Evolutionary conservation across 2,888 invertebrate species (phyloP).

Genomic region (Hipparchia sbordonii): DNA sequence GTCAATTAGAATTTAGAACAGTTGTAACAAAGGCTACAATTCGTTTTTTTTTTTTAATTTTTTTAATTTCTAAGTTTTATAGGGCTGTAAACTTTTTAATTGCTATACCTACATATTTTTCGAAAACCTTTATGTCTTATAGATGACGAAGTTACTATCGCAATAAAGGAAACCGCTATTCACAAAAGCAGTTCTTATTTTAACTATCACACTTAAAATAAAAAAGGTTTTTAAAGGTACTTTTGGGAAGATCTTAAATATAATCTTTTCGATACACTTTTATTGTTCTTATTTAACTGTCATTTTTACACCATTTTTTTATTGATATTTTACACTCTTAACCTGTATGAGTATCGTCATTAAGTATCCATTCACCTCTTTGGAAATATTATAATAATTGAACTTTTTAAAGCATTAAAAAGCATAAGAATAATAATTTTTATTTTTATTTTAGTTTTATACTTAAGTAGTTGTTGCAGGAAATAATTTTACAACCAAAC

Average conservation of each 20-base stretch:
- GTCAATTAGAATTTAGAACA: conserved; percentile 60
- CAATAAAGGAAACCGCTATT: background rate
- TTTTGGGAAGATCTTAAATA: conserved; percentile 6
- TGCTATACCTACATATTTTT: background rate
- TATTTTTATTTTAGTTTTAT: background rate
- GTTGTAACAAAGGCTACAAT: conserved; percentile 55
- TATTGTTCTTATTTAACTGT: background rate
- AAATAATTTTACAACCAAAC: background rate
- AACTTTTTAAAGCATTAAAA: background rate
- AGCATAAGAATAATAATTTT: background rate
- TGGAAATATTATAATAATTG: background rate
- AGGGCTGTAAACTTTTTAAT: conserved; percentile 47
- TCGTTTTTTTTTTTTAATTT: conserved; percentile 52
- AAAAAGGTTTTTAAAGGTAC: background rate
- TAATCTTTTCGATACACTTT: conserved; percentile 1
- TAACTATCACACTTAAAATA: conserved; percentile 13
- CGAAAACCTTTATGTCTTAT: background rate
- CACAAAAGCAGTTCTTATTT: conserved; percentile 10
- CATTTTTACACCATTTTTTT: conserved; percentile 12
- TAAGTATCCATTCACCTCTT: background rate
- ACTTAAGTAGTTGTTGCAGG: background rate
- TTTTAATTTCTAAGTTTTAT: conserved; percentile 53
- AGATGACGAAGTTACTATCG: background rate
- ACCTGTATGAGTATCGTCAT: background rate
- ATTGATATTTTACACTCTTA: conserved; percentile 8